Percentiles rank a stretch among this genome's conserved stretches.
Evolutionary conservation across 2,888 invertebrate genomes (phyloP).

Genomic region (Bhutanitis thaidina): DNA sequence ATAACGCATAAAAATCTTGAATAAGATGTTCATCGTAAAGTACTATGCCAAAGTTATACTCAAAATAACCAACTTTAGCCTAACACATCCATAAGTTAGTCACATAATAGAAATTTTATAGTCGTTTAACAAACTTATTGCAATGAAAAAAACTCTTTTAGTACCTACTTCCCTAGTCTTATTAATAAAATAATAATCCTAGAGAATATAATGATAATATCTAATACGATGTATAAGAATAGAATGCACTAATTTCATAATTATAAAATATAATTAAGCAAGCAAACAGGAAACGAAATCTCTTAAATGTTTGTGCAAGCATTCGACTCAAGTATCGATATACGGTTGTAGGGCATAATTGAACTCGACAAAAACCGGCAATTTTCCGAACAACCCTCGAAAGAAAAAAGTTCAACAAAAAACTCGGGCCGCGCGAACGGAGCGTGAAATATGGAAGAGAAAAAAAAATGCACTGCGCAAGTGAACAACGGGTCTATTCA

Average conservation of each 20-base stretch:
- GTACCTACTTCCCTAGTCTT: no score
- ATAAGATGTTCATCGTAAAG: no score
- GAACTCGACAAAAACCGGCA: conserved; percentile 31
- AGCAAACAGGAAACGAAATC: conserved; percentile 55
- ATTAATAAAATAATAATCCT: no score
- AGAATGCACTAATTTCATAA: background rate
- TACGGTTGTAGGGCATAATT: conserved; percentile 45
- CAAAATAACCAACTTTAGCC: no score
- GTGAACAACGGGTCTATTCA: conserved; percentile 68
- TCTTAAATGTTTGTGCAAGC: conserved; percentile 50
- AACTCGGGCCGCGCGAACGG: conserved; percentile 52
- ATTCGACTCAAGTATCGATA: conserved; percentile 40
- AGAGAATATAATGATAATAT: no score
- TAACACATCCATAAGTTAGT: no score
- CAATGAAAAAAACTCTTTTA: no score
- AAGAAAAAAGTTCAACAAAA: conserved; percentile 50
- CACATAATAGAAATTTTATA: no score
- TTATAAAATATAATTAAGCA: no score
- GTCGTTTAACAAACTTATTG: no score
- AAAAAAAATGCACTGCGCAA: conserved; percentile 64
- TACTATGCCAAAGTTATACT: no score
- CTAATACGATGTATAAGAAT: background rate
- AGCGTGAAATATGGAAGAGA: conserved; percentile 65
- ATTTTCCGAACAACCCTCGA: conserved; percentile 45
- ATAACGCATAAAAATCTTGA: no score